phyloP scores from a whole-genome alignment of 2,888 invertebrate species.

The Amorpha juglandis region DNA sequence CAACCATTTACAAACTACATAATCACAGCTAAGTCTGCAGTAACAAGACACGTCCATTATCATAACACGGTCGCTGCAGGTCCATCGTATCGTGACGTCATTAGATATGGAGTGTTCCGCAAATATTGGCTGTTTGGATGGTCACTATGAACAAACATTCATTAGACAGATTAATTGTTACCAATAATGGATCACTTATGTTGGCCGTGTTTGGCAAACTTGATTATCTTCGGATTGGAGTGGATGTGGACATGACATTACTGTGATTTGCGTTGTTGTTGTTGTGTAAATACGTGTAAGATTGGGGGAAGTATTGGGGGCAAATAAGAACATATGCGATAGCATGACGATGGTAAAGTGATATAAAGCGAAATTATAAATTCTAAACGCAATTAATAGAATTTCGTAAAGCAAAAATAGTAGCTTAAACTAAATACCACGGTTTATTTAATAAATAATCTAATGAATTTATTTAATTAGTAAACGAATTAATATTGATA shows the following conservation, averaged over 20 bases:
- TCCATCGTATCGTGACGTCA: constrained; percentile 57
- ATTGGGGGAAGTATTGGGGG: neutral
- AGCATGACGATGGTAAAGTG: no score
- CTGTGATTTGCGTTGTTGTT: constrained; percentile 7
- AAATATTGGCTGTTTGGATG: constrained; percentile 75
- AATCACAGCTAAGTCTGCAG: constrained; percentile 5
- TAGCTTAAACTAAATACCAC: no score
- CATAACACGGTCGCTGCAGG: constrained; percentile 31
- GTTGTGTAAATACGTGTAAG: neutral
- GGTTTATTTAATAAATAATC: no score
- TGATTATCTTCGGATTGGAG: constrained; percentile 35
- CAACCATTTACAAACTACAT: neutral
- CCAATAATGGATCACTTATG: constrained; percentile 68
- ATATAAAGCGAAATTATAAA: no score
- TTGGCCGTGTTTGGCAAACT: constrained; percentile 59
- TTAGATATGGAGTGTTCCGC: constrained; percentile 72
- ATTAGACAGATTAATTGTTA: constrained; percentile 81
- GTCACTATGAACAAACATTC: constrained; percentile 74
- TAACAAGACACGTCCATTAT: constrained; percentile 25
- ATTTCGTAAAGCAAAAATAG: neutral
- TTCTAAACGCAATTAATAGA: no score
- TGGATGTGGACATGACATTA: constrained; percentile 9
- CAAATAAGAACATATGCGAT: neutral
- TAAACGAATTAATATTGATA: no score
- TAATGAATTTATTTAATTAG: no score